These are phyloP conservation scores for Grapholita molesta DNA, from an alignment of 1,140 invertebrate species.

Conservation along the genomic window DNA sequence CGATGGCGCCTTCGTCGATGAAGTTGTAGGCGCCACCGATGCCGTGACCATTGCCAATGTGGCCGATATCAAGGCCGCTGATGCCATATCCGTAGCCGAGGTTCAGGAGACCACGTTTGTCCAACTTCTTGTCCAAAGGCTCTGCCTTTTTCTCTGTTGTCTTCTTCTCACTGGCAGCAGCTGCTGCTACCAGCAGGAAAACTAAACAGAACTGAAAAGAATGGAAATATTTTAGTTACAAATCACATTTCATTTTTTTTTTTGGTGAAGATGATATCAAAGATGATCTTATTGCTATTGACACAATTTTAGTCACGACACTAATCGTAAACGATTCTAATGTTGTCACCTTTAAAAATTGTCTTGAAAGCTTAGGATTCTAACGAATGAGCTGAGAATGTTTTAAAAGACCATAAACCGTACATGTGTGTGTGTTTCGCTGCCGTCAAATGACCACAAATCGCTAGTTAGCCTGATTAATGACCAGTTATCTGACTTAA, in stretches of 20 bases:
- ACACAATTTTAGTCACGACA: no score
- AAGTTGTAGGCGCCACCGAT: slow-evolving; percentile 80
- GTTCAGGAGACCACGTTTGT: slow-evolving; percentile 80
- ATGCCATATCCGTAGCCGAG: slow-evolving; percentile 81
- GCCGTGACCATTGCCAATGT: slow-evolving; percentile 82
- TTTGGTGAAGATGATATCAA: no score
- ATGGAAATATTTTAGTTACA: slow-evolving; percentile 27
- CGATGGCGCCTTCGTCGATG: slow-evolving; percentile 71
- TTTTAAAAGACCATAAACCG: neutral
- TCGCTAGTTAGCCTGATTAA: neutral
- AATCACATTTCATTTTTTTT: no score
- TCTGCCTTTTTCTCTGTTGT: slow-evolving; percentile 80
- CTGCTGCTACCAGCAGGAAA: slow-evolving; percentile 84
- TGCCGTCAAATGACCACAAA: neutral
- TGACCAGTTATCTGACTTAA: neutral
- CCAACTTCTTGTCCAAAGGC: slow-evolving; percentile 79
- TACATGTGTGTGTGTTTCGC: neutral
- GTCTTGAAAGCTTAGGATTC: no score
- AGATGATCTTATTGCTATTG: no score
- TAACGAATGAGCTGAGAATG: no score
- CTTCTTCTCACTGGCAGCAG: slow-evolving; percentile 81
- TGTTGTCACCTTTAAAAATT: no score
- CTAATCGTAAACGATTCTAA: no score
- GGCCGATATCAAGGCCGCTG: slow-evolving; percentile 81
- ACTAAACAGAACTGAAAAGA: slow-evolving; percentile 82